Percentiles rank a stretch among this genome's conserved stretches.
Conservation (phyloP, 2,888 invertebrate genomes). For the Phymatocera aterrima region DNA sequence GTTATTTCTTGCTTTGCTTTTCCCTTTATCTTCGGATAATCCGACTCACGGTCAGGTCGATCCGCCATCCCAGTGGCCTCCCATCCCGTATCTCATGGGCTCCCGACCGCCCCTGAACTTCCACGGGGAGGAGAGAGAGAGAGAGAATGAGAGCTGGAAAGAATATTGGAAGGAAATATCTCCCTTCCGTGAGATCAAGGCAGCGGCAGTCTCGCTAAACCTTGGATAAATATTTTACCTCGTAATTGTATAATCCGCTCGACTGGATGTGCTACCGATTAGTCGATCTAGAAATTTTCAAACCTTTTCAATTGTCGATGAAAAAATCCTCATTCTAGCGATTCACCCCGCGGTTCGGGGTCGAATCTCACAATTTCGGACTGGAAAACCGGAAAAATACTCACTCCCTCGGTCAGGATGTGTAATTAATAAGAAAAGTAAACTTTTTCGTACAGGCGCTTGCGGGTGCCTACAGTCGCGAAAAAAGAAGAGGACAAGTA, state of each 20-base stretch:
- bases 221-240: slow-evolving; percentile 38
- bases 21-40: slow-evolving; percentile 29
- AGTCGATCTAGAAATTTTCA: slow-evolving; percentile 16
- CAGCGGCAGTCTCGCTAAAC: slow-evolving; percentile 10
- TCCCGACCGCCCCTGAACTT: neutral
- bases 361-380: neutral
- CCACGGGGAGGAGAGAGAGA: neutral
- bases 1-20: slow-evolving; percentile 26
- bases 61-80: slow-evolving; percentile 8
- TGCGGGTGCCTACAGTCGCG: neutral
- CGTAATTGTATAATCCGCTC: slow-evolving; percentile 37
- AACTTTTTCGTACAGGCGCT: neutral
- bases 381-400: too few relatives aligned
- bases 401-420: too few relatives aligned
- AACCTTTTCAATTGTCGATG: neutral
- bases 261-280: slow-evolving; percentile 11
- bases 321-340: neutral
- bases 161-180: slow-evolving; percentile 35
- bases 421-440: neutral
- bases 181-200: slow-evolving; percentile 31
- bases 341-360: neutral
- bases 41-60: slow-evolving; percentile 38
- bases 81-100: neutral
- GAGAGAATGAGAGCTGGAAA: neutral
- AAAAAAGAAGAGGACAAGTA: too few relatives aligned